Base-by-base conservation (phyloP, 2,888 invertebrate species). In the Branchipolynoe longqiensis region DNA sequence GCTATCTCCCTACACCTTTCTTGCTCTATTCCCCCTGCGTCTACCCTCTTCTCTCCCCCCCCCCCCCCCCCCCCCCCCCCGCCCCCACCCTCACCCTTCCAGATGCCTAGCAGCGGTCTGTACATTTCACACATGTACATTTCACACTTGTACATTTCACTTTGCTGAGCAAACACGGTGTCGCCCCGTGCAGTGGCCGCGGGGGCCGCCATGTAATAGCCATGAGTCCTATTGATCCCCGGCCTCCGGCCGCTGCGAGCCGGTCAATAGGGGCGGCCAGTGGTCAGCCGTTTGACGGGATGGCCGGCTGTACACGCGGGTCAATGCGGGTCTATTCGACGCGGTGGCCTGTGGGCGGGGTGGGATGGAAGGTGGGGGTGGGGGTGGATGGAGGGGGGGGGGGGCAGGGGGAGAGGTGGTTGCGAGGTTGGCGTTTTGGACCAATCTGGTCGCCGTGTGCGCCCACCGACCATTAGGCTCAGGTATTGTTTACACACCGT, bases 381-480 rank as follows among this genome's bases (percentile, higher is more conserved):
- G n/a, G n/a, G n/a, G n/a, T n/a, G n/a, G n/a, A n/a, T n/a, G n/a
- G n/a, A n/a, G 78, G n/a, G n/a, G 41, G 41, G 31, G 6, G 78
- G 28, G 41, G 22, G 4, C 48, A 48, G 48, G 48, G 48, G 25
- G 36, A 69, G 3, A 3, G 78, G 48, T 22, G n/a, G 33, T 25
- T 31, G 36, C 36, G 2, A 1, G 18, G 36, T 38, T 36, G 62
- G 28, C 36, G 31, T 22, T 31, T 28, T 40, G 54, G 78, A 48
- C 48, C 78, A 78, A 78, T 78, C 41, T 28, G 48, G 48, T n/a
- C 78, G n/a, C 2, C 78, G 78, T 78, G 78, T 48, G 78, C 48
- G 25, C 28, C 31, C 12, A 0, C 54, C 48, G 3, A 12, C 78
- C 48, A 78, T 48, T 48, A 48, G 78, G 78, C 78, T 78, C 54